Evolutionary conservation across 2,113 vertebrate genomes (phyloP).

Genomic region (Psammodynastes pulverulentus): DNA sequence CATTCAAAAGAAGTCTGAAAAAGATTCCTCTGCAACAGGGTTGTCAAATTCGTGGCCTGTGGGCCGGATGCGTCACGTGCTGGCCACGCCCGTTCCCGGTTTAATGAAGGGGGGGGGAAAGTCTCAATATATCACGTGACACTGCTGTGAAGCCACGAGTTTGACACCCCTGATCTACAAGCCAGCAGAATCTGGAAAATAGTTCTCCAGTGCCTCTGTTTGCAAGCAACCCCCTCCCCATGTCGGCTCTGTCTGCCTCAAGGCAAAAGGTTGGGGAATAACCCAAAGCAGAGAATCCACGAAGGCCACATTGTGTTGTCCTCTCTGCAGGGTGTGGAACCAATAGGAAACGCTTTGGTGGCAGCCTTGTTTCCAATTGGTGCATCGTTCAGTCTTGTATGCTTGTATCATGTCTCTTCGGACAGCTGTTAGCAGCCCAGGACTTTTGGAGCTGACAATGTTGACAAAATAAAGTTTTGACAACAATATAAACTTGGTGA

Average conservation of each 20-base stretch:
- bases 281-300: conserved; percentile 32
- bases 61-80: no score
- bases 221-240: background rate
- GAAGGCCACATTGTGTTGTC: background rate
- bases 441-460: conserved; percentile 46
- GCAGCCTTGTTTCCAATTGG: conserved; percentile 27
- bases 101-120: no score
- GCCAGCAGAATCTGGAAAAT: background rate
- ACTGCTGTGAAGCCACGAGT: no score
- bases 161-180: background rate
- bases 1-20: background rate
- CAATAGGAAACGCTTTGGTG: conserved; percentile 32
- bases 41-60: no score
- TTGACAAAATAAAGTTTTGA: conserved; percentile 33
- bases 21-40: background rate
- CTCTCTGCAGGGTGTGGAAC: conserved; percentile 15
- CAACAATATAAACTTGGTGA: background rate
- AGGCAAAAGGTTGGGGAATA: background rate
- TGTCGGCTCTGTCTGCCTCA: background rate
- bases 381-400: conserved; percentile 24
- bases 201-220: background rate
- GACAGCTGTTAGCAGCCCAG: conserved; percentile 25
- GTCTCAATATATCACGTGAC: no score
- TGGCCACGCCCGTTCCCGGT: no score
- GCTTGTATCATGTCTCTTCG: conserved; percentile 35